These are phyloP conservation scores for Ochropleura leucogaster DNA, from an alignment of 2,888 invertebrate genomes.

Conservation along the genomic window DNA sequence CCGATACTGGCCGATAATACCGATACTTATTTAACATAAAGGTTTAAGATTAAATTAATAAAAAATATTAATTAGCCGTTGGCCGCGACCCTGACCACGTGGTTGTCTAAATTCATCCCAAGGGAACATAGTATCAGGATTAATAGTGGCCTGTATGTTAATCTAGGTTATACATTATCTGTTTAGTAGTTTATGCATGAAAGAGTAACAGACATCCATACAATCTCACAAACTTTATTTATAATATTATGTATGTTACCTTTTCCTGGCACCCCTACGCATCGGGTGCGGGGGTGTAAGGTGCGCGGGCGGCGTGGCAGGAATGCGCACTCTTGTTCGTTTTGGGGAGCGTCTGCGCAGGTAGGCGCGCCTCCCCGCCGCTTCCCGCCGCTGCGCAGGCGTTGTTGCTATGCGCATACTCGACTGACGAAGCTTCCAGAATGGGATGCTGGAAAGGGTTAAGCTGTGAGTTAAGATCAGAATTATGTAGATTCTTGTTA, in stretches of 20 bases:
- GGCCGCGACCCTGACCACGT: no score
- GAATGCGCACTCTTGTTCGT: slow-evolving; percentile 89
- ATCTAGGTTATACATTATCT: no score
- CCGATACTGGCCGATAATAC: no score
- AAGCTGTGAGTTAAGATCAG: not conserved
- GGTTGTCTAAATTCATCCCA: no score
- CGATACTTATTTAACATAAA: no score
- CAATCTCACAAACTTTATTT: no score
- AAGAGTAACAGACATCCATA: no score
- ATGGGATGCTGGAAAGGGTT: slow-evolving; percentile 47
- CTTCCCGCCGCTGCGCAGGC: slow-evolving; percentile 60
- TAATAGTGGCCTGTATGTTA: no score
- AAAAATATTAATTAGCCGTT: no score
- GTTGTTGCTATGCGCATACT: slow-evolving; percentile 77
- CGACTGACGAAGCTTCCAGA: slow-evolving; percentile 63
- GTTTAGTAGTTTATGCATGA: no score
- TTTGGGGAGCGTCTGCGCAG: slow-evolving; percentile 90
- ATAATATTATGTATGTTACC: not conserved
- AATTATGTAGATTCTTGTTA: not conserved
- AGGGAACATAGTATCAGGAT: no score
- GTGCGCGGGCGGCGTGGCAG: slow-evolving; percentile 79
- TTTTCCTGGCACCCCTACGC: slow-evolving; percentile 72
- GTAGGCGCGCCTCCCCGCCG: slow-evolving; percentile 81
- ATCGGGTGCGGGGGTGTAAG: slow-evolving; percentile 65
- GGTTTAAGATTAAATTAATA: no score